A percentile compares a stretch with the other conserved stretches of the same genome.
These are phyloP conservation scores for Globicephala melas DNA, from an alignment of 2,113 vertebrate genomes.

Conservation along the genomic window DNA sequence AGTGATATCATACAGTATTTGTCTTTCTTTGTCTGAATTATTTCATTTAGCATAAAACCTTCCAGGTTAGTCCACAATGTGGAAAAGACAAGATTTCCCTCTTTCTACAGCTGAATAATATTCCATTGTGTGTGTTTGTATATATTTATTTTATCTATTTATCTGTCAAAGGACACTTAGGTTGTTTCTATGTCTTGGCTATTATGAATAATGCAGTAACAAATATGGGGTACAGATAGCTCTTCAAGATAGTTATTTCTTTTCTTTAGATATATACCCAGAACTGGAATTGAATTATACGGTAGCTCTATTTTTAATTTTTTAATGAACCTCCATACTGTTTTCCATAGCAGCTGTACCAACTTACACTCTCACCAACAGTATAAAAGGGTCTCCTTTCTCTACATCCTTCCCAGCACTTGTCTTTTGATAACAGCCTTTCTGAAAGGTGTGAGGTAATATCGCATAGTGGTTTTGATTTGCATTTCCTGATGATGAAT, in stretches of 20 bases:
- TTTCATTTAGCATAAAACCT: background rate
- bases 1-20: background rate
- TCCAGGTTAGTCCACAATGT: background rate
- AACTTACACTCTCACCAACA: background rate
- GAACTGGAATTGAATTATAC: background rate
- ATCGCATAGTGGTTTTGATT: background rate
- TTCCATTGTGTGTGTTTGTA: too few relatives aligned
- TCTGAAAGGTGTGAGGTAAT: background rate
- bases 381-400: background rate
- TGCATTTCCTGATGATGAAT: background rate
- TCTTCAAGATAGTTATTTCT: too few relatives aligned
- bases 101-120: background rate
- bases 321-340: background rate
- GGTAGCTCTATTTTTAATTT: background rate
- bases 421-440: background rate
- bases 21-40: background rate
- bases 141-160: too few relatives aligned
- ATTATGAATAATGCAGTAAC: too few relatives aligned
- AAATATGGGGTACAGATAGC: too few relatives aligned
- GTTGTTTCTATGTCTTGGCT: too few relatives aligned
- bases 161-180: too few relatives aligned
- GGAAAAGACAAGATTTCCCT: background rate
- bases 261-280: background rate
- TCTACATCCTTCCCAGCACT: background rate
- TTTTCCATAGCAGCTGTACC: background rate